These are phyloP conservation scores for Rhyacophila evoluta DNA, from an alignment of 2,888 invertebrate genomes.

Conservation along the genomic window DNA sequence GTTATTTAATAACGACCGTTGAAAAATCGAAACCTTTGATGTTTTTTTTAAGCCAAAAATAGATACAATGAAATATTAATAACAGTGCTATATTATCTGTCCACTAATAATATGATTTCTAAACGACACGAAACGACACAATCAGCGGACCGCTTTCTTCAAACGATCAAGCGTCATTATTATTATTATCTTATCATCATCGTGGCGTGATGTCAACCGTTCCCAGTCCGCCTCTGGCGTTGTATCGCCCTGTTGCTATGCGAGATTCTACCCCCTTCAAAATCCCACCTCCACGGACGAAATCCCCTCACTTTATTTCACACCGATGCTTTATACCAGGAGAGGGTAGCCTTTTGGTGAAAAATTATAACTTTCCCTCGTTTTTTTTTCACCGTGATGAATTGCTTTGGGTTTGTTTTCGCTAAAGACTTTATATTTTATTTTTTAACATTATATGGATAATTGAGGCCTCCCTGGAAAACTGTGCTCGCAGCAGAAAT, in stretches of 20 bases:
- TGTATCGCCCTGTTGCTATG: conserved; percentile 4
- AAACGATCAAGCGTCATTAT: neutral
- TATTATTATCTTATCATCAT: neutral
- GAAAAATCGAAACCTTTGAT: neutral
- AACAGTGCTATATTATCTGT: neutral
- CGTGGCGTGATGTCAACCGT: conserved; percentile 1
- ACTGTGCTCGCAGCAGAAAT: too few species aligned
- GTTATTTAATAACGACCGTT: neutral
- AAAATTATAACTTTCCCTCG: conserved; percentile 16
- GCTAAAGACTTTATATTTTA: neutral
- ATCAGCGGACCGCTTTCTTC: neutral
- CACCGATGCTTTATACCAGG: neutral
- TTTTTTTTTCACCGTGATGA: conserved; percentile 10
- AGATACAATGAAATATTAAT: neutral
- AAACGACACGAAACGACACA: neutral
- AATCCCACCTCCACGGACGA: neutral
- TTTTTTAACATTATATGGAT: neutral
- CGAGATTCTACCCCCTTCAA: neutral
- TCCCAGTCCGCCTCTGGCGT: neutral
- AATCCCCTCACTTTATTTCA: conserved; percentile 1
- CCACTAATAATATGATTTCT: neutral
- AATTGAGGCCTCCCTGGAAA: neutral
- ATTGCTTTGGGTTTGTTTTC: neutral
- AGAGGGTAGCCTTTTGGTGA: conserved; percentile 18
- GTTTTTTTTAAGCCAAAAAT: neutral